A percentile compares a stretch with the other conserved stretches of the same genome.
These are phyloP conservation scores for Synergus itoensis DNA, from an alignment of 2,888 invertebrate species.

Conservation along the genomic window DNA sequence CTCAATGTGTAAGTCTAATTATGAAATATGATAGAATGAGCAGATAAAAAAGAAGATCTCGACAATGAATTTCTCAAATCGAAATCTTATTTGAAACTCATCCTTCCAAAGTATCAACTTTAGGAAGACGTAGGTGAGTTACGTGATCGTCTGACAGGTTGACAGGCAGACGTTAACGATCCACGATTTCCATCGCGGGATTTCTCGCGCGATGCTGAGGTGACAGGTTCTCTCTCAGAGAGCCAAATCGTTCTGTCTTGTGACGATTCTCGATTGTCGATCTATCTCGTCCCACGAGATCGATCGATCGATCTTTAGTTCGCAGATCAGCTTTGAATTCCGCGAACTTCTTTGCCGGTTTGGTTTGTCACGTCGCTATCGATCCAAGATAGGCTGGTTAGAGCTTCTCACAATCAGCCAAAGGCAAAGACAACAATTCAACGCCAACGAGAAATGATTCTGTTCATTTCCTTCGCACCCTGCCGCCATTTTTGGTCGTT, in stretches of 20 bases:
- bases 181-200: conserved; percentile 66
- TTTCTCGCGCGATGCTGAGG: conserved; percentile 54
- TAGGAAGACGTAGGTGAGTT: conserved; percentile 73
- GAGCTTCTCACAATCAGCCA: background rate
- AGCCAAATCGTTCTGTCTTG: conserved; percentile 47
- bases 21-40: background rate
- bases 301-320: conserved; percentile 14
- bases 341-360: conserved; percentile 28
- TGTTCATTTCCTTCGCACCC: conserved; percentile 47
- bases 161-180: conserved; percentile 74
- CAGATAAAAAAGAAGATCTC: background rate
- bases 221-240: conserved; percentile 46
- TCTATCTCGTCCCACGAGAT: conserved; percentile 28
- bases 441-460: conserved; percentile 34
- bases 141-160: conserved; percentile 70
- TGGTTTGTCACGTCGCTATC: conserved; percentile 42
- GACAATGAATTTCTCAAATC: conserved; percentile 54
- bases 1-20: background rate
- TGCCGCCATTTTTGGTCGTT: conserved; percentile 68
- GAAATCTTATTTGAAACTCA: conserved; percentile 49
- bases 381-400: background rate
- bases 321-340: conserved; percentile 27
- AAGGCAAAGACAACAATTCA: background rate
- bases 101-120: conserved; percentile 50
- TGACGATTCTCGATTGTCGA: conserved; percentile 39